Evolutionary conservation across 1,140 invertebrate genomes (phyloP), one percentile per base, ranked within the genome.

Genomic region (Drosophila arawakana): DNA sequence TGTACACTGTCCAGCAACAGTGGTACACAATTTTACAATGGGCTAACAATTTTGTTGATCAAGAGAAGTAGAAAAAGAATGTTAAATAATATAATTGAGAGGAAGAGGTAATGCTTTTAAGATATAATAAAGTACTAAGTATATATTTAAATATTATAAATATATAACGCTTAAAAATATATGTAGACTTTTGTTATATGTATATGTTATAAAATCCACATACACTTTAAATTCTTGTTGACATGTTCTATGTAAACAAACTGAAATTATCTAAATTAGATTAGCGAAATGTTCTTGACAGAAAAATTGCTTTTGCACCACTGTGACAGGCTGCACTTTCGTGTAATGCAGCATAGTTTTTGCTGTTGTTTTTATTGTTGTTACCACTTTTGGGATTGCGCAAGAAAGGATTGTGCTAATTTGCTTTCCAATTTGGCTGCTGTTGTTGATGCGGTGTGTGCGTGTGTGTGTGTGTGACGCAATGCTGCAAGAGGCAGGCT

Each of bases 371-470:
- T n/a, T 7, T 11, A 6, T 15, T 68, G 11, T 8, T 30, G 54
- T 41, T 60, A 15, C 49, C 50, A 37, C 73, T 66, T 68, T 70
- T 55, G 49, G 71, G 52, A 82, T 79, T 82, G 72, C 65, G 76
- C 69, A 71, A 82, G 78, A 63, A 69, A 81, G 81, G 77, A 74
- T 88, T 86, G 81, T 88, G 83, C 84, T 88, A 88, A 86, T 86
- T 86, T 88, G 80, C 78, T 86, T 88, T 81, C 69, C 76, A 67
- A 78, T 85, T 78, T 73, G 63, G 52, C 69, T 61, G 73, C 59
- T 70, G 44, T 15, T 34, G 71, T 41, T 59, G 65, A 67, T 18
- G 21, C 35, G 15, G 37, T 60, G 37, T 44, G 50, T 62, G 59
- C 54, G 46, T 15, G 39, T 30, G 37, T 79, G 18, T 21, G 34